Evolutionary conservation across 2,888 invertebrate genomes (phyloP).

Genomic region (Mythimna pallens): DNA sequence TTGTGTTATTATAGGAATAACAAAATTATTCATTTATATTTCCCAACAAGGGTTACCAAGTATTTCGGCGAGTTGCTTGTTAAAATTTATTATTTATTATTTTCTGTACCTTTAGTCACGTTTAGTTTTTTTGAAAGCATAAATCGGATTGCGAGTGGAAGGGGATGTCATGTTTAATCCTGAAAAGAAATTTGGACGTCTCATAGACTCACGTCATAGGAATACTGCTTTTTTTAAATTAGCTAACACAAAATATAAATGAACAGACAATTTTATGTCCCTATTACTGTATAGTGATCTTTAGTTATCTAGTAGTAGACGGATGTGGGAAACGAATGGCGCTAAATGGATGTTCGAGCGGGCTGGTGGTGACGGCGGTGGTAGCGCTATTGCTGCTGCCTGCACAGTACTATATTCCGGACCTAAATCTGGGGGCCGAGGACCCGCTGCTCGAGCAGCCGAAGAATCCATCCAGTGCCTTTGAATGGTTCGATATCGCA

Average conservation of each 20-base stretch:
- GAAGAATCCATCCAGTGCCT: constrained; percentile 33
- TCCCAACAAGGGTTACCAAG: neutral
- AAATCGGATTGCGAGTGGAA: constrained; percentile 9
- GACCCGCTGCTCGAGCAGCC: constrained; percentile 53
- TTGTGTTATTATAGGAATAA: neutral
- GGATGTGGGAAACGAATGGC: constrained; percentile 73
- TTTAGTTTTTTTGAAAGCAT: constrained; percentile 32
- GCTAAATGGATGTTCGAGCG: constrained; percentile 76
- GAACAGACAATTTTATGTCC: constrained; percentile 54
- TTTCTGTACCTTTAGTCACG: neutral
- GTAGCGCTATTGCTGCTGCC: constrained; percentile 79
- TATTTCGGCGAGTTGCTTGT: neutral
- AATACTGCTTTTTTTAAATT: constrained; percentile 54
- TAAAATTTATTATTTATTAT: neutral
- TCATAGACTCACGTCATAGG: constrained; percentile 52
- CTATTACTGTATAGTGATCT: constrained; percentile 40
- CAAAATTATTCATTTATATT: too few species aligned
- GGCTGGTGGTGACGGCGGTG: constrained; percentile 77
- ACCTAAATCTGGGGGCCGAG: constrained; percentile 66
- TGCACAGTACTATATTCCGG: constrained; percentile 80
- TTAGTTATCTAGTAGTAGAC: constrained; percentile 52
- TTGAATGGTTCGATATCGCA: constrained; percentile 64
- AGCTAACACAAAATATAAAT: constrained; percentile 43
- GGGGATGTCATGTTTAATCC: constrained; percentile 35
- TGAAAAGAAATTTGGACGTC: constrained; percentile 62